Conservation (phyloP, 2,888 invertebrate genomes). For the Polymixis lichenea region DNA sequence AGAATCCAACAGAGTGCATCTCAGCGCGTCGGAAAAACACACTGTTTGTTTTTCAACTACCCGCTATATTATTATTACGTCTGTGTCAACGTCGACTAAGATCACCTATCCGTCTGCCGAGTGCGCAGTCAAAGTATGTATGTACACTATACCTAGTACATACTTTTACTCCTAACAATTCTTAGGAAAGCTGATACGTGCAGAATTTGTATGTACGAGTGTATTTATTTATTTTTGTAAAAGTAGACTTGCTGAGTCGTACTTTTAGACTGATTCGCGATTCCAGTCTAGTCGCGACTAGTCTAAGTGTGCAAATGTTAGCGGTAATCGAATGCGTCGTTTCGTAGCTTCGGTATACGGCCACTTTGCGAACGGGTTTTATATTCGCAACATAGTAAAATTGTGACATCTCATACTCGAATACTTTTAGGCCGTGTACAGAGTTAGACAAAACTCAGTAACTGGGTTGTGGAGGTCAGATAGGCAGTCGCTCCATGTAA, state of each 20-base stretch:
- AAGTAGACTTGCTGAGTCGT: constrained; percentile 2
- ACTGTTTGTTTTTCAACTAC: no score
- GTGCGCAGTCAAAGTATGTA: background rate
- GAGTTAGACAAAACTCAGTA: background rate
- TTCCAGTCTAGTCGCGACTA: constrained; percentile 20
- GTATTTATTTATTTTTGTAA: constrained; percentile 14
- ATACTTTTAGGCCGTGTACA: background rate
- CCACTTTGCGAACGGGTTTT: constrained; percentile 22
- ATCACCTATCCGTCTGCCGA: background rate
- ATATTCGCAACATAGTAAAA: constrained; percentile 7
- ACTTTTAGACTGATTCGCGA: constrained; percentile 22
- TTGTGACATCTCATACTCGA: constrained; percentile 2
- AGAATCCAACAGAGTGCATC: no score
- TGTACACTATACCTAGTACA: background rate
- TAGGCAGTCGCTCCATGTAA: no score
- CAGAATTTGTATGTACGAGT: background rate
- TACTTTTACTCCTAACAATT: background rate
- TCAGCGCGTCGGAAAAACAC: no score
- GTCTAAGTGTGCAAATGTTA: constrained; percentile 39
- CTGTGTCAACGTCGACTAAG: no score
- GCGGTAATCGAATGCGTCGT: constrained; percentile 42
- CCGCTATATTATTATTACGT: no score
- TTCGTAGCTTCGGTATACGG: constrained; percentile 15
- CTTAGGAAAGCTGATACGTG: background rate
- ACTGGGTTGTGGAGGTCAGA: no score